Evolutionary conservation across 2,113 vertebrate species (phyloP).

Genomic region (Tauraco erythrolophus): DNA sequence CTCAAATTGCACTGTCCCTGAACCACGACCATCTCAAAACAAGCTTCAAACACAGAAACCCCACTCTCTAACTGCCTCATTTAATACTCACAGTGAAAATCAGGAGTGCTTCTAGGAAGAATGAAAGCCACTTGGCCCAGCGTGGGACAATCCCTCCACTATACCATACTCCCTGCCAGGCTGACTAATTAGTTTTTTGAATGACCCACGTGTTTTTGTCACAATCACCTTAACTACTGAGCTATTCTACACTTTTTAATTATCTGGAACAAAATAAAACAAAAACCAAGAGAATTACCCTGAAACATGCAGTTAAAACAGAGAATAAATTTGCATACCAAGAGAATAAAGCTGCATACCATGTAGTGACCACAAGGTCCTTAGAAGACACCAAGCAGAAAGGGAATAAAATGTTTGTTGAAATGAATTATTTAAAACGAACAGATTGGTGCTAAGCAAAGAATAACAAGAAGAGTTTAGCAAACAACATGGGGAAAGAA

Average conservation of each 20-base stretch:
- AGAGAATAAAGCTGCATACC: background rate
- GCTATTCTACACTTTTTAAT: background rate
- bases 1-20: background rate
- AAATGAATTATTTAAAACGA: background rate
- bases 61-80: background rate
- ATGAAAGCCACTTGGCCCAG: background rate
- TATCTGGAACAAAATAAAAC: conserved; percentile 5
- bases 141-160: background rate
- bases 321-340: background rate
- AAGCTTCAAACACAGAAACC: background rate
- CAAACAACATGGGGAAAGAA: background rate
- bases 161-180: background rate
- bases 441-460: background rate
- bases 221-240: background rate
- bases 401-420: background rate
- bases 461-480: background rate
- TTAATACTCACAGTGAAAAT: background rate
- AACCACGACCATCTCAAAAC: background rate
- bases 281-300: background rate
- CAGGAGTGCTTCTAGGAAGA: background rate
- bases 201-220: background rate
- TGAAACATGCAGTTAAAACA: background rate
- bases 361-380: accelerated
- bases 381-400: background rate
- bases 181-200: background rate